Evolutionary conservation across 2,113 vertebrate genomes (phyloP).

Genomic region (Nothocercus julius): DNA sequence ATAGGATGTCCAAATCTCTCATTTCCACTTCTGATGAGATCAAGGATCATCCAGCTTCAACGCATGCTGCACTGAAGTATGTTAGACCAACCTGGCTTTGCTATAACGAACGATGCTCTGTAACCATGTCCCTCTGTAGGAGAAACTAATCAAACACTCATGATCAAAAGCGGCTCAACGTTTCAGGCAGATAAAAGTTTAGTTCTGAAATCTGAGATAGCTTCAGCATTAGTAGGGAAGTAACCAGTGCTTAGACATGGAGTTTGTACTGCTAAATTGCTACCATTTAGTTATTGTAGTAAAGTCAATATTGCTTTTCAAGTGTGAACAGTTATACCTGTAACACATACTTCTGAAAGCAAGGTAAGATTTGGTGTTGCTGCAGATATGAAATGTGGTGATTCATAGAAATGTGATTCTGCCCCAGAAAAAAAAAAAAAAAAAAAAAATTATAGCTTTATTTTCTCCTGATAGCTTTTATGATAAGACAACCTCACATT

Average conservation of each 20-base stretch:
- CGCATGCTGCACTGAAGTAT: rapidly evolving
- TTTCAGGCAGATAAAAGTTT: neutral
- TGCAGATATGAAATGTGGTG: neutral
- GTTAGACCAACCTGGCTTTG: neutral
- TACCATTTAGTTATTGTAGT: neutral
- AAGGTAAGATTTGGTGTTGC: neutral
- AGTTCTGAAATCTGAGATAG: neutral
- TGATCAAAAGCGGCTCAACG: neutral
- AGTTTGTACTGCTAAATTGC: neutral
- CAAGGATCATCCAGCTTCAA: neutral
- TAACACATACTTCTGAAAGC: neutral
- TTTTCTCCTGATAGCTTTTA: neutral
- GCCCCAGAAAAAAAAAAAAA: neutral
- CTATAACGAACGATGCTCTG: rapidly evolving
- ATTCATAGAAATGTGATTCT: neutral
- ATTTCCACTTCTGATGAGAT: neutral
- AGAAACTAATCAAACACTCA: neutral
- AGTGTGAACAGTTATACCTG: neutral
- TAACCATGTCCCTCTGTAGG: neutral
- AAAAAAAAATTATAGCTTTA: neutral
- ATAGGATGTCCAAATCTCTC: neutral
- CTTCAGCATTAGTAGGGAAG: neutral
- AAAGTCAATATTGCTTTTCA: neutral
- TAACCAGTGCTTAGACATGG: neutral
- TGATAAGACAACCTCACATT: neutral